Percentiles rank a stretch among this genome's conserved stretches.
phyloP scores from a whole-genome alignment of 2,888 invertebrate species.

The Camptogramma bilineatum region DNA sequence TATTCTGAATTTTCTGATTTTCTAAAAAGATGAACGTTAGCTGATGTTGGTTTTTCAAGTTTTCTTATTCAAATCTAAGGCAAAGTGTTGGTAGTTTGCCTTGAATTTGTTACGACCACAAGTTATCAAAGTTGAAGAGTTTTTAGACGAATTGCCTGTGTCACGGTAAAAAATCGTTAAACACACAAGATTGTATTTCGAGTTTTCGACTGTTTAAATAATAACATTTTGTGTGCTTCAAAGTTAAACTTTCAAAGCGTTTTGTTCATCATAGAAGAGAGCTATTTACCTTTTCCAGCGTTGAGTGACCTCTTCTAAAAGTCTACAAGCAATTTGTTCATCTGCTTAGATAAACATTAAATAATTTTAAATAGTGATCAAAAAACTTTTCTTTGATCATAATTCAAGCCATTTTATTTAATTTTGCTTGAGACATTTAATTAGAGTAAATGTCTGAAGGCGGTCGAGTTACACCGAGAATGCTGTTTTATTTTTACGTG shows the following conservation, averaged over 20 bases:
- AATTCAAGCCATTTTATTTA: constrained; percentile 17
- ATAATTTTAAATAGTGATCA: neutral
- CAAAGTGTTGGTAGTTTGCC: neutral
- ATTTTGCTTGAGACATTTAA: constrained; percentile 32
- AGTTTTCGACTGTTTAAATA: neutral
- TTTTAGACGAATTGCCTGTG: neutral
- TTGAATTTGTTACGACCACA: constrained; percentile 1
- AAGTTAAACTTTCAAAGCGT: neutral
- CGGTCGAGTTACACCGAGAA: constrained; percentile 24
- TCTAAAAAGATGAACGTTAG: neutral
- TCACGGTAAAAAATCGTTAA: neutral
- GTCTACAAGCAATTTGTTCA: neutral
- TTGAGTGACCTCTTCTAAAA: neutral
- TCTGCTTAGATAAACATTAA: neutral
- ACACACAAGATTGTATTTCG: constrained; percentile 5
- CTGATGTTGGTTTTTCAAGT: neutral
- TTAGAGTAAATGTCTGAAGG: constrained; percentile 36
- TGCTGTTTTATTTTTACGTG: constrained; percentile 41
- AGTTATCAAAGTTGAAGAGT: constrained; percentile 1
- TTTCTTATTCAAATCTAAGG: constrained; percentile 12
- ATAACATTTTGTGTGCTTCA: neutral
- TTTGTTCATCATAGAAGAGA: neutral
- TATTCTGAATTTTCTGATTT: neutral
- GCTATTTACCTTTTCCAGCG: neutral
- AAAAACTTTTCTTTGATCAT: neutral